Conservation (phyloP, 2,888 invertebrate genomes). For the Clistopyga incitator region DNA sequence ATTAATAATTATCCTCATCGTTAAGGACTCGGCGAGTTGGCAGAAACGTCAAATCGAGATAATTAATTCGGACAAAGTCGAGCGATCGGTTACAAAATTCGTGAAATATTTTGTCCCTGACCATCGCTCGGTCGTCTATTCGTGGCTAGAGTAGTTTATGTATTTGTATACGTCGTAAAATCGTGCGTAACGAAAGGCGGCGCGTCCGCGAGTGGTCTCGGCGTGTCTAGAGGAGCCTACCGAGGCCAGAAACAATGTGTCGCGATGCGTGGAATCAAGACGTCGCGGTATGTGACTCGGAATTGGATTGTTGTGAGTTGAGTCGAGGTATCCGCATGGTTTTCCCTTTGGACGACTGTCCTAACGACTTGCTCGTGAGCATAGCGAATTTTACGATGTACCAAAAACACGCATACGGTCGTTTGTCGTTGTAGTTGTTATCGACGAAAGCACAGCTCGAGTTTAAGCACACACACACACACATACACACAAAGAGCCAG, state of each 20-base stretch:
- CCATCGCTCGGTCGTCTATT: neutral
- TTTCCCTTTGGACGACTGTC: neutral
- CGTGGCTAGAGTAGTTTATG: neutral
- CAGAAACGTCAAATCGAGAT: too few species aligned
- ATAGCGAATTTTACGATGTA: neutral
- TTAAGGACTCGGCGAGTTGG: neutral
- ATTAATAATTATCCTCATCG: conserved; percentile 4
- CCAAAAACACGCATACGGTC: neutral
- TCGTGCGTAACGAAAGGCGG: conserved; percentile 9
- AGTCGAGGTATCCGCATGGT: conserved; percentile 35
- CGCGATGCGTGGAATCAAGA: conserved; percentile 48
- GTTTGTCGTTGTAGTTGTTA: conserved; percentile 6
- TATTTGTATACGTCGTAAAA: neutral
- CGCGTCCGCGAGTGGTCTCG: neutral
- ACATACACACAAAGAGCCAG: conserved; percentile 37
- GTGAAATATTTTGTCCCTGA: conserved; percentile 4
- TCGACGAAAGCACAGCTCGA: neutral
- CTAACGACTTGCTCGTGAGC: conserved; percentile 1
- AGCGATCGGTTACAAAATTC: neutral
- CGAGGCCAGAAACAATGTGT: conserved; percentile 23
- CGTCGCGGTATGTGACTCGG: conserved; percentile 66
- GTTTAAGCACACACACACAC: too few species aligned
- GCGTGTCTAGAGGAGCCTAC: neutral
- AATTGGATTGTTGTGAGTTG: conserved; percentile 68
- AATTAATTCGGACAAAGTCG: too few species aligned